These are phyloP conservation scores for Caligus rogercresseyi DNA, from an alignment of 1,140 invertebrate genomes.

Conservation along the genomic window DNA sequence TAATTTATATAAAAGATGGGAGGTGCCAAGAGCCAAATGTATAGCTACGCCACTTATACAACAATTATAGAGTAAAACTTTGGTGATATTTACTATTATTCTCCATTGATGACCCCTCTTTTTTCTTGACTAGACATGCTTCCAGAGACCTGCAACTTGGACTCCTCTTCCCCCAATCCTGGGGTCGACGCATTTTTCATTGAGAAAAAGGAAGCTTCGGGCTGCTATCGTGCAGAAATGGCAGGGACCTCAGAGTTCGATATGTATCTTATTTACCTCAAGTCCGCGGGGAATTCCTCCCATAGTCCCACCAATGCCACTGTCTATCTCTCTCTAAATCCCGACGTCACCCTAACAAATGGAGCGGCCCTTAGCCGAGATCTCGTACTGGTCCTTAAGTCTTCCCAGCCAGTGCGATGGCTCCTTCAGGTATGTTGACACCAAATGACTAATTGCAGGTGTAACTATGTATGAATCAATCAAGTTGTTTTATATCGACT, in stretches of 20 bases:
- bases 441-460: background rate
- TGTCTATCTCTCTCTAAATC: background rate
- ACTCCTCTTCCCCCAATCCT: background rate
- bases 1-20: too few species aligned
- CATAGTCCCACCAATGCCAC: background rate
- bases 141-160: background rate
- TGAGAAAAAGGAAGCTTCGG: background rate
- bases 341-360: background rate
- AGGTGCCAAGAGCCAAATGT: too few species aligned
- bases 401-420: background rate
- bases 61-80: background rate
- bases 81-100: background rate
- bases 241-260: background rate
- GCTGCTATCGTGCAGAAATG: background rate
- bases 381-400: background rate
- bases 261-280: background rate
- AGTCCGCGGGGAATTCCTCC: background rate
- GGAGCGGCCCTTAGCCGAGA: background rate
- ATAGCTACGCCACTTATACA: too few species aligned
- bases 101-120: background rate
- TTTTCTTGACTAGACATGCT: too few species aligned
- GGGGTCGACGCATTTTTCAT: background rate
- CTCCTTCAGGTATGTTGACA: background rate
- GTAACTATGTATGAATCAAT: too few species aligned
- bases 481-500: too few species aligned